These are phyloP conservation scores for Copidosoma aretas DNA, from an alignment of 2,888 invertebrate genomes.

Conservation along the genomic window DNA sequence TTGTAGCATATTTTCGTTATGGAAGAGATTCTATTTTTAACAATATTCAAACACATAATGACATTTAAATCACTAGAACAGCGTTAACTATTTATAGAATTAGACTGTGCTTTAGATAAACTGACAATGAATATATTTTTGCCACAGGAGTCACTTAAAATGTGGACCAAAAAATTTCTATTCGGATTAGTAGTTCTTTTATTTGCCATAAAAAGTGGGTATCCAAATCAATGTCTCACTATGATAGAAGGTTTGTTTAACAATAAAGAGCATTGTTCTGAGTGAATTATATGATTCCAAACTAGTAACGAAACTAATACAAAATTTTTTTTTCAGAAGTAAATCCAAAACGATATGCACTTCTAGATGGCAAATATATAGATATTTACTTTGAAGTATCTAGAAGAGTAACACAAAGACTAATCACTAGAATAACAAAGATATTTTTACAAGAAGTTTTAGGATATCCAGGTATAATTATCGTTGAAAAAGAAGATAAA, in stretches of 20 bases:
- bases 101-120: not conserved
- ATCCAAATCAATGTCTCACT: constrained; percentile 52
- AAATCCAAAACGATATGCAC: constrained; percentile 63
- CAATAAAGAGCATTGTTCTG: not conserved
- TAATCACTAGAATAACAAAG: constrained; percentile 67
- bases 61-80: no score
- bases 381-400: constrained; percentile 67
- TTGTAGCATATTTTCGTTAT: no score
- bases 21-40: no score
- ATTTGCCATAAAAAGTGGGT: constrained; percentile 40
- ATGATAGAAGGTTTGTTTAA: constrained; percentile 50
- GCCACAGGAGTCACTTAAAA: constrained; percentile 44
- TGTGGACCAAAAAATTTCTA: constrained; percentile 48
- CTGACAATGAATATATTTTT: not conserved
- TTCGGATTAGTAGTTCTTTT: constrained; percentile 47
- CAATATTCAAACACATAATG: no score
- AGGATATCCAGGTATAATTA: constrained; percentile 62
- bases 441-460: constrained; percentile 67
- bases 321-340: constrained; percentile 59
- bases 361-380: constrained; percentile 59
- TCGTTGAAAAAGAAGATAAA: constrained; percentile 61
- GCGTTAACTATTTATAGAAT: no score
- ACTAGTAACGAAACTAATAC: not conserved
- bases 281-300: not conserved
- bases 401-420: constrained; percentile 65